Percentiles rank a stretch among this genome's conserved stretches.
Conservation (phyloP, 2,113 vertebrate genomes). For the Leucopsar rothschildi region DNA sequence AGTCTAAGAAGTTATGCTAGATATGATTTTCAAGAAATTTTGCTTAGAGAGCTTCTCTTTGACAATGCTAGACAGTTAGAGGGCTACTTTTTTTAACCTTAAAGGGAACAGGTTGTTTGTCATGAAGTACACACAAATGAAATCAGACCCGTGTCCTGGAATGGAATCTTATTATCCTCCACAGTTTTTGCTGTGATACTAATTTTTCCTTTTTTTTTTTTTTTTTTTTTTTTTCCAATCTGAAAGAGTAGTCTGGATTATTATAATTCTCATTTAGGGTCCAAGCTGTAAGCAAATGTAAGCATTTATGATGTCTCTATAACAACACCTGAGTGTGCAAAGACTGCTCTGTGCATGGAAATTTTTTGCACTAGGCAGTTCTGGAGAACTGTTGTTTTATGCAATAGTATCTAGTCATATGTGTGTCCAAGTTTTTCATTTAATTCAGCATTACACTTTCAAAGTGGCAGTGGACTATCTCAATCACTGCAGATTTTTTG, state of each 20-base stretch:
- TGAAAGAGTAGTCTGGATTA: not conserved
- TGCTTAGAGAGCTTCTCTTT: not conserved
- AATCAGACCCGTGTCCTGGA: not conserved
- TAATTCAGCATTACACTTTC: not conserved
- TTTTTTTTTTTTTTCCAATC: not conserved
- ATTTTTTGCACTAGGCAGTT: not conserved
- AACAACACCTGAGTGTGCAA: not conserved
- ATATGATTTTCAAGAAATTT: not conserved
- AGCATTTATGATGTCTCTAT: not conserved
- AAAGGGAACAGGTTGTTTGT: not conserved
- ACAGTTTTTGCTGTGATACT: not conserved
- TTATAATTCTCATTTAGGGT: not conserved
- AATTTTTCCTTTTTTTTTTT: not conserved
- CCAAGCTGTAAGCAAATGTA: not conserved
- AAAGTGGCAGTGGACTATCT: not conserved
- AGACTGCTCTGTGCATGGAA: not conserved
- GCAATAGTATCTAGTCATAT: not conserved
- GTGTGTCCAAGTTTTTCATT: not conserved
- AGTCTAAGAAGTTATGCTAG: not conserved
- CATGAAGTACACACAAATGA: not conserved
- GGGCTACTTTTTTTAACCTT: not conserved
- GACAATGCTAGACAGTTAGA: not conserved
- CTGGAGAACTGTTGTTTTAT: not conserved
- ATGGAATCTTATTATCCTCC: not conserved
- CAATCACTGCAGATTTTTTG: not conserved